Evolutionary conservation across 1,140 invertebrate genomes (phyloP).

Genomic region (Micrasema minimum): DNA sequence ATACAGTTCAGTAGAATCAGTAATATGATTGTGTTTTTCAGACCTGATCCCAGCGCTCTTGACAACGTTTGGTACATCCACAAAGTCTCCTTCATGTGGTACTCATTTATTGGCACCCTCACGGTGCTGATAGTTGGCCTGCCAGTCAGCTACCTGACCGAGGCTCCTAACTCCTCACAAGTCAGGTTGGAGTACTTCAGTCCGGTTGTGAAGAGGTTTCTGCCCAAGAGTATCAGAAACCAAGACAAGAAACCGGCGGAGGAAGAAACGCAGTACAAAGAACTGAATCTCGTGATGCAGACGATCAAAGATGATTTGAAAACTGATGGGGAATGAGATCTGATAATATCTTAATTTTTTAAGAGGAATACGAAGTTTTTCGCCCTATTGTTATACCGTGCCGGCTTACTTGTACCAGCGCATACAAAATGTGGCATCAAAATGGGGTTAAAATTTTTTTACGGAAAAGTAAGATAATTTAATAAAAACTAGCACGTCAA

Average conservation of each 20-base stretch:
- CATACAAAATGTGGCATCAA: no score
- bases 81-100: constrained; percentile 49
- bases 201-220: constrained; percentile 39
- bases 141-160: constrained; percentile 46
- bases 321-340: no score
- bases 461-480: no score
- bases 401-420: no score
- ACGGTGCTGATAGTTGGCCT: constrained; percentile 24
- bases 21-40: not conserved
- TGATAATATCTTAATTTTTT: no score
- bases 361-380: no score
- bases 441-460: no score
- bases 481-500: no score
- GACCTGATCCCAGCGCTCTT: not conserved
- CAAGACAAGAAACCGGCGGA: not conserved
- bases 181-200: constrained; percentile 43
- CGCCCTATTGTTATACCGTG: no score
- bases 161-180: constrained; percentile 22
- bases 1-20: no score
- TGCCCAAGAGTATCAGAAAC: constrained; percentile 28
- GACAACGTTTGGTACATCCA: constrained; percentile 42
- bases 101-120: constrained; percentile 37
- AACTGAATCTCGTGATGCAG: constrained; percentile 11
- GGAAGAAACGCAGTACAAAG: constrained; percentile 4
- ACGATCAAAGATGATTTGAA: constrained; percentile 17